phyloP scores from a whole-genome alignment of 2,113 vertebrate species.

The Suricata suricatta region DNA sequence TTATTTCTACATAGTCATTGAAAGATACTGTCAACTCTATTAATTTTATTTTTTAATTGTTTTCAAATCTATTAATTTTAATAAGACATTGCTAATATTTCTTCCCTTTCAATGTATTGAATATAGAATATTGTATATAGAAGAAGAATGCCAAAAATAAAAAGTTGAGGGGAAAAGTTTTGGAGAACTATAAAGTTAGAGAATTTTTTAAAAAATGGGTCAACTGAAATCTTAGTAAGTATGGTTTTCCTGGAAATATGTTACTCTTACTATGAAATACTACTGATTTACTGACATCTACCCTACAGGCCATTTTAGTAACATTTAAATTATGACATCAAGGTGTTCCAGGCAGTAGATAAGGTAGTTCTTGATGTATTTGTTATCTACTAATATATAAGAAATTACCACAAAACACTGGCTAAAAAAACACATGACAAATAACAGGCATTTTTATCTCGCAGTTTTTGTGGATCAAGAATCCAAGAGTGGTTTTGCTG shows the following conservation, averaged over 20 bases:
- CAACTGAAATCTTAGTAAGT: background rate
- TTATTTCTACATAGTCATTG: background rate
- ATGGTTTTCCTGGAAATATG: background rate
- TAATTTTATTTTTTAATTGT: background rate
- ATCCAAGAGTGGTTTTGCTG: background rate
- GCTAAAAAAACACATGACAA: background rate
- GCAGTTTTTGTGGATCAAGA: background rate
- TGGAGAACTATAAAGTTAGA: background rate
- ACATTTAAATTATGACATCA: background rate
- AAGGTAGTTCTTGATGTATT: background rate
- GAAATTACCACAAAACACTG: background rate
- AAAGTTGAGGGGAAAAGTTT: background rate
- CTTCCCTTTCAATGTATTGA: background rate
- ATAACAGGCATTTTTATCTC: background rate
- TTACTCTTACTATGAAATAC: background rate
- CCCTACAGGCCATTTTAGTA: background rate
- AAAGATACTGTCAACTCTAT: background rate
- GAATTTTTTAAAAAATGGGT: slow-evolving; percentile 35
- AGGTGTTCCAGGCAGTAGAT: slow-evolving; percentile 31
- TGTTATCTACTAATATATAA: background rate
- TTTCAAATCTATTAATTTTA: background rate
- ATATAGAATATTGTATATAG: background rate
- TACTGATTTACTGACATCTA: background rate
- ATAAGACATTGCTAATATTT: slow-evolving; percentile 6
- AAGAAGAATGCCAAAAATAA: background rate